Conservation (phyloP, 2,888 invertebrate genomes). For the Odontomyia ornata region DNA sequence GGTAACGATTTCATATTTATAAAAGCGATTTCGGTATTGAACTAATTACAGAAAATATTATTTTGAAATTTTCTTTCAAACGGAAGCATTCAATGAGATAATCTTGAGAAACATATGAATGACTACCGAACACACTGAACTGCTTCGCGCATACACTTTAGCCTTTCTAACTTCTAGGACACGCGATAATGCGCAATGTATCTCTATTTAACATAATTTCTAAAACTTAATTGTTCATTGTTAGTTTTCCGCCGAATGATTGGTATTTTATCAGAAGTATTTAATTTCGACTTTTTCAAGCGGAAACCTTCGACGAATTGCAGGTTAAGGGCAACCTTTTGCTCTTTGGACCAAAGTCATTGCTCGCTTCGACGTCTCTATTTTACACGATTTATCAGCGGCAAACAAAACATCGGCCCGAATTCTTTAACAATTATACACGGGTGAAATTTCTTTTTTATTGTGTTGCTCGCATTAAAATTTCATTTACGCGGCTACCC, state of each 20-base stretch:
- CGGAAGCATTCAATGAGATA: background rate
- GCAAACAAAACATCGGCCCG: background rate
- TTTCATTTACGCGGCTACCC: slow-evolving; percentile 15
- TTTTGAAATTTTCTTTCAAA: background rate
- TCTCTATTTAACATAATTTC: slow-evolving; percentile 1
- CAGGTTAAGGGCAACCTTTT: slow-evolving; percentile 32
- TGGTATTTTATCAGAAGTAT: slow-evolving; percentile 15
- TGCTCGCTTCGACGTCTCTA: background rate
- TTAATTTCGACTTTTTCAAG: slow-evolving; percentile 9
- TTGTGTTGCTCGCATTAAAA: slow-evolving; percentile 1
- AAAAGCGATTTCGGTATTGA: slow-evolving; percentile 2
- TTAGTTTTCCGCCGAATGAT: background rate
- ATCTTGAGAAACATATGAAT: background rate
- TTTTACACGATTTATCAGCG: background rate
- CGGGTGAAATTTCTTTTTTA: slow-evolving; percentile 25
- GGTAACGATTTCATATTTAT: too few relatives aligned
- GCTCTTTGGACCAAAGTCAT: background rate
- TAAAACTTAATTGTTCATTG: background rate
- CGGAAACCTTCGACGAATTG: slow-evolving; percentile 28
- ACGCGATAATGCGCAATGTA: background rate
- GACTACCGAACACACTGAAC: too few relatives aligned
- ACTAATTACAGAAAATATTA: background rate
- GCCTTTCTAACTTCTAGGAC: background rate
- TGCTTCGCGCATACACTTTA: too few relatives aligned
- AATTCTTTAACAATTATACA: background rate